Evolutionary conservation across 2,113 vertebrate genomes (phyloP).

Genomic region (Salvator merianae): DNA sequence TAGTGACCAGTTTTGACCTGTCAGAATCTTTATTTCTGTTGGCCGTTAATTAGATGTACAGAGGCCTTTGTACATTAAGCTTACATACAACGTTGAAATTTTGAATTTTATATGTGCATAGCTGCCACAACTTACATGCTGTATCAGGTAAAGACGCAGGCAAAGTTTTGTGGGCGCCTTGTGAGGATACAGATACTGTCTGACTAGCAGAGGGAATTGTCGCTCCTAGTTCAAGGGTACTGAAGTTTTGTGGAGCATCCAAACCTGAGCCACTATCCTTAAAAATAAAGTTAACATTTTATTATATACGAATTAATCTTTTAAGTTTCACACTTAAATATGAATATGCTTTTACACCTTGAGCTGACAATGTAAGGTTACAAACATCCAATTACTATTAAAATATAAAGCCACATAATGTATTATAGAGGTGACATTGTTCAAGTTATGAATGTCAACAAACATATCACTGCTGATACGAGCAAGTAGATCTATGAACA

Average conservation of each 20-base stretch:
- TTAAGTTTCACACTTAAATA: constrained; percentile 13
- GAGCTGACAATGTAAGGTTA: no score
- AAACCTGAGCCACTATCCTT: constrained; percentile 72
- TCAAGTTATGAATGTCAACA: no score
- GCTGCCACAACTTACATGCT: constrained; percentile 72
- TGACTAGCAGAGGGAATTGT: constrained; percentile 70
- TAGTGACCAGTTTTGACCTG: background rate
- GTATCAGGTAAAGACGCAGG: constrained; percentile 73
- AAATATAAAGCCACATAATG: no score
- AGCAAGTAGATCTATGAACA: no score
- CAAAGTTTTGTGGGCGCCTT: constrained; percentile 78
- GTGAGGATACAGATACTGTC: constrained; percentile 76
- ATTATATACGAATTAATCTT: constrained; percentile 16
- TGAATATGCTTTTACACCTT: background rate
- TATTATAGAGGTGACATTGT: no score
- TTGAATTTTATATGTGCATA: background rate
- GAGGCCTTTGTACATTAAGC: background rate
- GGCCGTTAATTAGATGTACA: no score
- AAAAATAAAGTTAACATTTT: constrained; percentile 44
- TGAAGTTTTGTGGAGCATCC: constrained; percentile 74
- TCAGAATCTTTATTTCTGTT: background rate
- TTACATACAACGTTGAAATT: constrained; percentile 13
- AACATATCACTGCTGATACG: no score
- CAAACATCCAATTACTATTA: no score
- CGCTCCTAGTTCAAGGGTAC: constrained; percentile 67